A percentile compares a stretch with the other conserved stretches of the same genome.
Conservation (phyloP, 2,888 invertebrate genomes). For the Lypha dubia region DNA sequence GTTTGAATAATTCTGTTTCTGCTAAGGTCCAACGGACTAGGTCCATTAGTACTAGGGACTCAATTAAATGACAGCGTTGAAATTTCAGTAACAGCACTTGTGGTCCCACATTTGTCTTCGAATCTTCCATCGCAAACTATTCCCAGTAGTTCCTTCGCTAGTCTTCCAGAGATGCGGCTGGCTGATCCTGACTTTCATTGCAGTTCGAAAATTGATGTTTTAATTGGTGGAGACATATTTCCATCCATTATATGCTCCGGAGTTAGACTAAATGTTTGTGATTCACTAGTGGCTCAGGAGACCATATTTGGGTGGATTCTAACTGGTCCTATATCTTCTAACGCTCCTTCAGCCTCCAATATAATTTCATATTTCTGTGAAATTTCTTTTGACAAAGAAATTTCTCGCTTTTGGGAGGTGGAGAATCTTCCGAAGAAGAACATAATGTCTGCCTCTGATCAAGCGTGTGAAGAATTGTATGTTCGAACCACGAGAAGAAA, state of each 20-base stretch:
- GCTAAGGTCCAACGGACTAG: background rate
- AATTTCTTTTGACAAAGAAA: background rate
- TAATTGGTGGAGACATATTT: background rate
- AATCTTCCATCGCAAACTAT: background rate
- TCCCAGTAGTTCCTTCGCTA: background rate
- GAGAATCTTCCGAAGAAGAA: slow-evolving; percentile 11
- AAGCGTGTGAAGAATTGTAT: background rate
- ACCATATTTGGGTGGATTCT: slow-evolving; percentile 39
- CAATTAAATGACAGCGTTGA: background rate
- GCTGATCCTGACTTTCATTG: background rate
- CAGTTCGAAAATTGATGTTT: background rate
- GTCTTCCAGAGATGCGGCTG: background rate
- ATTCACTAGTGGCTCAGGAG: slow-evolving; percentile 35
- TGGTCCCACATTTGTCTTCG: background rate
- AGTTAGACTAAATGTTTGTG: background rate
- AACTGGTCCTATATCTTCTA: background rate
- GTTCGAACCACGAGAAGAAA: background rate
- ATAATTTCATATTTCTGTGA: background rate
- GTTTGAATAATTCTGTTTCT: slow-evolving; percentile 6
- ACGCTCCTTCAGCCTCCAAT: background rate
- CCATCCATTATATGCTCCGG: background rate
- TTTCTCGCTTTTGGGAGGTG: slow-evolving; percentile 8
- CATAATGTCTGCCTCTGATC: background rate
- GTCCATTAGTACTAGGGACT: too few species aligned
- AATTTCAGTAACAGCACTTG: too few species aligned